Evolutionary conservation across 2,113 vertebrate genomes (phyloP).

Genomic region (Bostrychus sinensis): DNA sequence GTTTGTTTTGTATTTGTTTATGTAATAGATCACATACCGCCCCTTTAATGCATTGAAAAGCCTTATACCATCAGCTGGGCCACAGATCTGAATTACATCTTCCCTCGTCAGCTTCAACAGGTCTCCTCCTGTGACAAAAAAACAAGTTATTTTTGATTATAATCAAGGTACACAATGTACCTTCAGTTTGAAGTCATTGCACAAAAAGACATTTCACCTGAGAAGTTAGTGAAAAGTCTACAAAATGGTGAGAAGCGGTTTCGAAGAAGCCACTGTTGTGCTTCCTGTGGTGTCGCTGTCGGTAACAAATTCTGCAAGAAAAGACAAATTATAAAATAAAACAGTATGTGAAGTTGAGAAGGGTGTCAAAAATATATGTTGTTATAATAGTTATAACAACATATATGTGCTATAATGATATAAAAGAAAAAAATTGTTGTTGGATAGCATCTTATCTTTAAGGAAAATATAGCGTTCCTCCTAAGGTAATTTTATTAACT

Average conservation of each 20-base stretch:
- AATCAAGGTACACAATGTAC: neutral
- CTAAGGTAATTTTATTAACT: neutral
- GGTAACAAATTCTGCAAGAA: slow-evolving; percentile 89
- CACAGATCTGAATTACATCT: slow-evolving; percentile 99
- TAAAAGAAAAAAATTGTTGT: too few species aligned
- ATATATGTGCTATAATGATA: too few species aligned
- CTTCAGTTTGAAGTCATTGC: neutral
- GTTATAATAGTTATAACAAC: too few species aligned
- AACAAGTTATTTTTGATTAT: neutral
- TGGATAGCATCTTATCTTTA: neutral
- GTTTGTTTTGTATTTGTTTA: neutral
- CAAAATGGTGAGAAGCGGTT: slow-evolving; percentile 95
- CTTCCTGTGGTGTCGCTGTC: slow-evolving; percentile 92
- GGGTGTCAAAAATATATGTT: too few species aligned
- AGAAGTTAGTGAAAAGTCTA: slow-evolving; percentile 96
- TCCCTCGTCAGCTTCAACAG: slow-evolving; percentile 95
- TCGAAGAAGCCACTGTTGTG: slow-evolving; percentile 95
- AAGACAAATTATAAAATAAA: neutral
- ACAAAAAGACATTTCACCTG: slow-evolving; percentile 78
- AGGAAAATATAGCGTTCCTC: neutral
- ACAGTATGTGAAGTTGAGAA: neutral
- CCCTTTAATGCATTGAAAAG: slow-evolving; percentile 96
- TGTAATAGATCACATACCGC: slow-evolving; percentile 78
- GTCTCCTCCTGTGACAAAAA: slow-evolving; percentile 83
- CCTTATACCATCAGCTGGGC: slow-evolving; percentile 94